Evolutionary conservation across 2,113 vertebrate species (phyloP).

Genomic region (Corythaeola cristata): DNA sequence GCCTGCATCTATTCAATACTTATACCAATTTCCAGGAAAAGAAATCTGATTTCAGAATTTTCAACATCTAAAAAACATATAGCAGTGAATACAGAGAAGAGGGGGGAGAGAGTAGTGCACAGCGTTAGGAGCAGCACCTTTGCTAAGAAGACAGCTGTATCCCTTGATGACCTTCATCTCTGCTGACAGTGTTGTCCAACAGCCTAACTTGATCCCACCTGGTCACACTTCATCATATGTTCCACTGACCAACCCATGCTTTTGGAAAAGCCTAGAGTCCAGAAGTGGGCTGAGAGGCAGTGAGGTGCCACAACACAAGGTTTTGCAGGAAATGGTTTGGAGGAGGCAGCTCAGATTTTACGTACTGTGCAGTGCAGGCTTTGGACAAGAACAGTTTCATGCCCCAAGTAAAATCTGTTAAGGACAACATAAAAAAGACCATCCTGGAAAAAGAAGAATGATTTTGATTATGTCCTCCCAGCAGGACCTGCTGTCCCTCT

Average conservation of each 20-base stretch:
- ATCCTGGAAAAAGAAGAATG: not conserved
- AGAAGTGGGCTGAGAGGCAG: not conserved
- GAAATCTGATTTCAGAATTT: not conserved
- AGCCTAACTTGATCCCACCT: not conserved
- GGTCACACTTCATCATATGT: not conserved
- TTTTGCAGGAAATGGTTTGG: not conserved
- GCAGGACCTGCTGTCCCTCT: not conserved
- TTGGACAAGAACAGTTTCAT: not conserved
- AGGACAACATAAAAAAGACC: not conserved
- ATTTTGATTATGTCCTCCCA: not conserved
- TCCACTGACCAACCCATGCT: not conserved
- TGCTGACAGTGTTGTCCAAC: not conserved
- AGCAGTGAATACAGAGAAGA: not conserved
- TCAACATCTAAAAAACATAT: not conserved
- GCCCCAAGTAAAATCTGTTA: not conserved
- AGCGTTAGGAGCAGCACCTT: not conserved
- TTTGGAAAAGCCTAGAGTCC: not conserved
- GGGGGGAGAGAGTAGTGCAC: rapidly evolving
- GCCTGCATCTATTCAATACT: not conserved
- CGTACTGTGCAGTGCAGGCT: not conserved
- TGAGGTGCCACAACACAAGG: too few relatives aligned
- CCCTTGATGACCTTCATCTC: not conserved
- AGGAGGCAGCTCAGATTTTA: not conserved
- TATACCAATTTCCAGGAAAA: not conserved
- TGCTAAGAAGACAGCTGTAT: not conserved